Evolutionary conservation across 2,888 invertebrate genomes (phyloP), one percentile per base, ranked within the genome.

Genomic region (Andrena bicolor): DNA sequence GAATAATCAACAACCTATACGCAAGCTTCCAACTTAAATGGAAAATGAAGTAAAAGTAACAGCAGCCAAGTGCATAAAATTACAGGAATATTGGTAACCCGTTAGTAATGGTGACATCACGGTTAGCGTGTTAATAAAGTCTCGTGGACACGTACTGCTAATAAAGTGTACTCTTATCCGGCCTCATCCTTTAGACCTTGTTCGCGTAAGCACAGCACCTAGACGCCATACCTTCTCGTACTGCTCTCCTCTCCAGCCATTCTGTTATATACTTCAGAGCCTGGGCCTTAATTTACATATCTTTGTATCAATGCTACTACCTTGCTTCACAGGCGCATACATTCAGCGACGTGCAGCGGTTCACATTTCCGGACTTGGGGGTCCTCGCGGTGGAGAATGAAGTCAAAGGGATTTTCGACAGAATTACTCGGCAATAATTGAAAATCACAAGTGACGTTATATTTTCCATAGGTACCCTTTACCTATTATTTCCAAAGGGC

Each of bases 281-380:
- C 85, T 70, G 82, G 80, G 71, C 53, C 85, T 80, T 86, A 80
- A 89, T 90, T 90, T 90, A 90, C 89, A 90, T 90, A 90, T 90
- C 90, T 89, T 82, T 85, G 85, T 89, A 90, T 90, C 90, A 85
- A 90, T 89, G 89, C 90, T 87, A 83, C 88, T 84, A 84, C 84
- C 87, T 89, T 71, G 85, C 80, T 86, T 80, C 75, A 81, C 83
- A 60, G 64, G 81, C 84, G 82, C 83, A 85, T 89, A 84, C 83
- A 89, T 89, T 90, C 84, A 84, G 69, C 77, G 73, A 74, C 70
- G 63, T 41, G 58, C 89, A 82, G 83, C 82, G 87, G 84, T 90
- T 89, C 87, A 85, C 89, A 83, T 90, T 84, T 89, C 84, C 85
- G 70, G 79, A 88, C 68, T 20, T 20, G 61, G 35, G 41, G 26